These are phyloP conservation scores for Gisinianus flammeolus DNA, from an alignment of 2,888 invertebrate genomes.

Conservation along the genomic window DNA sequence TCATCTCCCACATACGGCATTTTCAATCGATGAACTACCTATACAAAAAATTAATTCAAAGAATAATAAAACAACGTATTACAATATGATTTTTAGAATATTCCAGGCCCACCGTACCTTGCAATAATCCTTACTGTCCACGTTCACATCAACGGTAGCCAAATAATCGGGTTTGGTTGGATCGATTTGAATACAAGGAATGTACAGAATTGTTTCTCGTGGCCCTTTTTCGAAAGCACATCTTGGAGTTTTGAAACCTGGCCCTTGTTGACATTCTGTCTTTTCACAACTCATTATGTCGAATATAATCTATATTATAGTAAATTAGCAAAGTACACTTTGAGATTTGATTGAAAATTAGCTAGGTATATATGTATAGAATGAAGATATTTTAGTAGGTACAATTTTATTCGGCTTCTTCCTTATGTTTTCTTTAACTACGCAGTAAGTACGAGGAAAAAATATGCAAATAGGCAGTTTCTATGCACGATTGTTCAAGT, in stretches of 20 bases:
- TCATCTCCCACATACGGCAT: conserved; percentile 83
- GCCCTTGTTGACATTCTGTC: background rate
- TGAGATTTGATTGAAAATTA: no score
- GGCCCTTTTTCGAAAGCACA: conserved; percentile 68
- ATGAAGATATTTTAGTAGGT: no score
- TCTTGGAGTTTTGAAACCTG: background rate
- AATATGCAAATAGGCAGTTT: no score
- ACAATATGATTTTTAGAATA: background rate
- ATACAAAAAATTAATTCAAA: conserved; percentile 32
- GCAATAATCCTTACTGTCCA: conserved; percentile 79
- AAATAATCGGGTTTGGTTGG: conserved; percentile 81
- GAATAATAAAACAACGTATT: background rate
- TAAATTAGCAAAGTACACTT: background rate
- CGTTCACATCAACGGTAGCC: conserved; percentile 90
- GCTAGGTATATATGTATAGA: no score
- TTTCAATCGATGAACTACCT: conserved; percentile 86
- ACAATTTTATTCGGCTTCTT: no score
- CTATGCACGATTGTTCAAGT: no score
- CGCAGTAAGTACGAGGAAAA: no score
- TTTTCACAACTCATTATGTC: background rate
- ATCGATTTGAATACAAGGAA: conserved; percentile 81
- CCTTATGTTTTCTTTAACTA: no score
- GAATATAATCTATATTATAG: background rate
- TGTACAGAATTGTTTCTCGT: conserved; percentile 84
- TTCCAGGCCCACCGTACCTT: conserved; percentile 72